Base-by-base conservation (phyloP, 1,140 invertebrate genomes). In the Drosophila cardini region DNA sequence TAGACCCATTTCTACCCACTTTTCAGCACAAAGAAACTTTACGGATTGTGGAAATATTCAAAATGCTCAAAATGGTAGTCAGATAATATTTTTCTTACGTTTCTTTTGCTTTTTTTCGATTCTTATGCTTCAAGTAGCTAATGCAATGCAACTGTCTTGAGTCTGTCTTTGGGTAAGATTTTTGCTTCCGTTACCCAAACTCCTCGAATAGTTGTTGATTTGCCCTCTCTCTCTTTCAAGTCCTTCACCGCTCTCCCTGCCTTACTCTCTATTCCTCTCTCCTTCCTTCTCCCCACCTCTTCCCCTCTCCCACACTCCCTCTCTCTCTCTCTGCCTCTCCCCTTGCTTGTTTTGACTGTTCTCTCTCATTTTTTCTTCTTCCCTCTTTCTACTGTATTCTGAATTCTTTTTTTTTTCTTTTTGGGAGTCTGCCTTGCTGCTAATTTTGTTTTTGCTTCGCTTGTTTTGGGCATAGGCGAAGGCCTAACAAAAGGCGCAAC, bases 391-490 rank as follows among this genome's bases (percentile, higher is more conserved):
- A 21, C 43, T 69, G 52, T 32, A 10, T 11, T 56, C 15, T 56
- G n/a, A 15, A 56, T 56, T 62, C 72, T 58, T 69, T 76, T 50
- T 60, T 45, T 72, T 76, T 78, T 55, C 52, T 21, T 63, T 42
- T 64, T 18, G n/a, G 15, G 1, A 38, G 2, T 61, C 62, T 58
- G 40, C 32, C 62, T 67, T 55, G 69, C 77, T 80, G 78, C 82
- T 85, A 86, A 85, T 85, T 85, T 83, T 86, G 75, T 85, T 87
- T 82, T 87, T 86, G 68, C 38, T 76, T 76, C 58, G 76, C 60
- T 72, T 84, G 77, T 50, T 80, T 84, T 67, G 48, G 70, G 61
- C 55, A 56, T 46, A 7, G 16, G 67, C 68, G 74, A 75, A 63
- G 62, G 75, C 61, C 64, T 48, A 80, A 83, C 84, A 87, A 87